phyloP scores from a whole-genome alignment of 2,113 vertebrate species.

The Platysteira castanea region DNA sequence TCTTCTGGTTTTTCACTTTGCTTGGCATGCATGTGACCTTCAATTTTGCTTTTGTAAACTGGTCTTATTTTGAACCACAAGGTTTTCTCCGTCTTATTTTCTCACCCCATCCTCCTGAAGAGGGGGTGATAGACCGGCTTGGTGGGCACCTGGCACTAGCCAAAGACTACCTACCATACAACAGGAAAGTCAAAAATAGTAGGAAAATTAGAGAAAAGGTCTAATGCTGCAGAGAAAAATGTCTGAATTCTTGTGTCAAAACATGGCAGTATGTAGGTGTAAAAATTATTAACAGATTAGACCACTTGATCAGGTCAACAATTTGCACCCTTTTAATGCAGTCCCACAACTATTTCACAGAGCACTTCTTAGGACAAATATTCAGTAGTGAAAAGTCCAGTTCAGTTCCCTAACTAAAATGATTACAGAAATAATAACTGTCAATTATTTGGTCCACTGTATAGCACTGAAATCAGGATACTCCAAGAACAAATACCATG shows the following conservation, averaged over 20 bases:
- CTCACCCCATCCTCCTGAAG: background rate
- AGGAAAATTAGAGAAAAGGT: background rate
- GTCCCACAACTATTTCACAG: background rate
- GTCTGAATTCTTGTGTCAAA: background rate
- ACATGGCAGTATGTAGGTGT: background rate
- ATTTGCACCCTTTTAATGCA: background rate
- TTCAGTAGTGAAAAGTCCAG: background rate
- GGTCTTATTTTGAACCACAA: background rate
- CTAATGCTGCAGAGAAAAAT: fast-evolving
- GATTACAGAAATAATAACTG: background rate
- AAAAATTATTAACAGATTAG: background rate
- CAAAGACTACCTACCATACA: background rate
- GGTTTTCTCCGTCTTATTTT: background rate
- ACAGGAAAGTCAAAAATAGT: background rate
- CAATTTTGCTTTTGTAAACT: background rate
- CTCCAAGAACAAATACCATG: background rate
- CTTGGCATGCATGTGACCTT: background rate
- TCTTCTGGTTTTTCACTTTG: fast-evolving
- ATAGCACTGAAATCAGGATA: background rate
- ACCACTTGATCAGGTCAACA: background rate
- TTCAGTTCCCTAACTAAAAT: background rate
- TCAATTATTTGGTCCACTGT: background rate
- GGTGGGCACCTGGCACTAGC: background rate
- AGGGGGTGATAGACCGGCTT: background rate
- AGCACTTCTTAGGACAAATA: background rate